Percentiles rank a stretch among this genome's conserved stretches.
Evolutionary conservation across 2,888 invertebrate species (phyloP).

Genomic region (Conops quadrifasciatus): DNA sequence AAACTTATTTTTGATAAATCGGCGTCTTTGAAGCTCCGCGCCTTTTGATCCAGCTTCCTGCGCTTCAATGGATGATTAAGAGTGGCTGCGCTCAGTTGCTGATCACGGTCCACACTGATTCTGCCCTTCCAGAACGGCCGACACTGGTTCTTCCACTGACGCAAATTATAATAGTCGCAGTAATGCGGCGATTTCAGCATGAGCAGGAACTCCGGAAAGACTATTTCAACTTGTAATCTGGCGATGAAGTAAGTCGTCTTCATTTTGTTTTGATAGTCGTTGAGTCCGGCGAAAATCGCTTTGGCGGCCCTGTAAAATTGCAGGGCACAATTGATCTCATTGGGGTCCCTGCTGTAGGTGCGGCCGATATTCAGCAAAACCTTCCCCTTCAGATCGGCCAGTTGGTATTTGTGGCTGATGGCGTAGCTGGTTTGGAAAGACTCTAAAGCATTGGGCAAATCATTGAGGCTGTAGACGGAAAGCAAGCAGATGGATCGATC

Average conservation of each 20-base stretch:
- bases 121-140: slow-evolving; percentile 48
- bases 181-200: slow-evolving; percentile 50
- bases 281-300: slow-evolving; percentile 48
- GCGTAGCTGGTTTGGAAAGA: not conserved
- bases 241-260: slow-evolving; percentile 51
- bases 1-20: not conserved
- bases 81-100: slow-evolving; percentile 14
- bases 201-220: slow-evolving; percentile 51
- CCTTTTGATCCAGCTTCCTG: not conserved
- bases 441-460: not conserved
- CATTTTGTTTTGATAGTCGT: slow-evolving; percentile 47
- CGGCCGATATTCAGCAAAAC: slow-evolving; percentile 12
- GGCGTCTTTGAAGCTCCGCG: not conserved
- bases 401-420: not conserved
- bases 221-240: slow-evolving; percentile 51
- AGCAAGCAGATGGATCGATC: not conserved
- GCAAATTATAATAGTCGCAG: slow-evolving; percentile 51
- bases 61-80: not conserved
- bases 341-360: not conserved
- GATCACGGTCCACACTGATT: not conserved
- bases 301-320: slow-evolving; percentile 51
- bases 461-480: slow-evolving; percentile 7
- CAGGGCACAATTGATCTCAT: slow-evolving; percentile 41
- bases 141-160: slow-evolving; percentile 53
- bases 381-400: slow-evolving; percentile 14